These are phyloP conservation scores for Archips crataeganus DNA, from an alignment of 2,888 invertebrate species.

Conservation along the genomic window DNA sequence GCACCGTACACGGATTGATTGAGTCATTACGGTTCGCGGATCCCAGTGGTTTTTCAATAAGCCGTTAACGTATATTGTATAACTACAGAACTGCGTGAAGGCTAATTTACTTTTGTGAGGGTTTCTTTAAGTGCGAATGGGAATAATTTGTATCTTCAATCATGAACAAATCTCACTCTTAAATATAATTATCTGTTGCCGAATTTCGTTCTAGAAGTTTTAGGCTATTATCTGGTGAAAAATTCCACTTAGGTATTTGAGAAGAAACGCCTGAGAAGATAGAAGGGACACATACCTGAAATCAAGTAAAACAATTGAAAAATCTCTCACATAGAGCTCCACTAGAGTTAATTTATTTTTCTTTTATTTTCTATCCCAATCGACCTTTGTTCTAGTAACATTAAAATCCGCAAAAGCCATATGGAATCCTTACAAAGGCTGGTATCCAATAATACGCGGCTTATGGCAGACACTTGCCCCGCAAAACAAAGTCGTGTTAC, in stretches of 20 bases:
- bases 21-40: constrained; percentile 66
- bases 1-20: constrained; percentile 63
- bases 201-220: too few species aligned
- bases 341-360: background rate
- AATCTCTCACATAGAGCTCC: background rate
- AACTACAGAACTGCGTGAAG: too few species aligned
- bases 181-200: too few species aligned
- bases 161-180: background rate
- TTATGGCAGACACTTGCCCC: constrained; percentile 15
- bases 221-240: too few species aligned
- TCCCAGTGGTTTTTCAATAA: constrained; percentile 58
- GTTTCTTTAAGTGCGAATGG: constrained; percentile 25
- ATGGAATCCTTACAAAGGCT: constrained; percentile 24
- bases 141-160: background rate
- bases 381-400: constrained; percentile 11
- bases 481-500: background rate
- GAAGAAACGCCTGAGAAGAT: background rate
- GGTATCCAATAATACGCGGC: constrained; percentile 35
- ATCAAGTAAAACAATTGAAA: background rate
- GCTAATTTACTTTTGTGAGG: background rate
- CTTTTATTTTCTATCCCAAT: background rate
- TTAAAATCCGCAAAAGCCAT: constrained; percentile 2
- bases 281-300: background rate
- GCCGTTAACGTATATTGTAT: constrained; percentile 26
- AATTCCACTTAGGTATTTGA: background rate